A percentile compares a stretch with the other conserved stretches of the same genome.
These are phyloP conservation scores for Cephalopachus bancanus DNA, from an alignment of 2,797 vertebrate species.

Conservation along the genomic window DNA sequence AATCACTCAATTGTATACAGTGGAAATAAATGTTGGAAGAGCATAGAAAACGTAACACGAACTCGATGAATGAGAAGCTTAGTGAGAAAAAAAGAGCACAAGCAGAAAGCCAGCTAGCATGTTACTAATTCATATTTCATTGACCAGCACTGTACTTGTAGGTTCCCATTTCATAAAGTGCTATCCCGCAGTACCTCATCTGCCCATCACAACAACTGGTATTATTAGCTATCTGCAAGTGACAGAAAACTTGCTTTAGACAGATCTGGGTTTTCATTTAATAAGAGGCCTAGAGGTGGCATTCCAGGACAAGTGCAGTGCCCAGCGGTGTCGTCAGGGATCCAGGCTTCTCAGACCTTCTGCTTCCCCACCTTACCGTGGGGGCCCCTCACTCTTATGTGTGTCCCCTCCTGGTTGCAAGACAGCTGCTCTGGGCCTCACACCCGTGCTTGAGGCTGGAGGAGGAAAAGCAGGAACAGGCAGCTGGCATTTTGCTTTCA, in stretches of 20 bases:
- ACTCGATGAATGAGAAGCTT: background rate
- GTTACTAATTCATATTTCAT: background rate
- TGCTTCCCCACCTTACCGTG: background rate
- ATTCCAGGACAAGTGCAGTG: background rate
- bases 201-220: background rate
- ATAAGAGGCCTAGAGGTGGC: background rate
- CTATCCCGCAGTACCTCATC: background rate
- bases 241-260: background rate
- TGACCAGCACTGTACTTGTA: background rate
- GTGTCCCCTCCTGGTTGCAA: no score
- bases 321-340: background rate
- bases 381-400: background rate
- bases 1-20: background rate
- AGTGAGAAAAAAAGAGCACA: background rate
- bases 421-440: background rate
- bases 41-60: background rate
- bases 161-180: background rate
- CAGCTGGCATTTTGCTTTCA: background rate
- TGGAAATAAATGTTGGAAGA: background rate
- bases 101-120: background rate
- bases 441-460: background rate
- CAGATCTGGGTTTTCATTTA: background rate
- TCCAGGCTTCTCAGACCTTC: background rate
- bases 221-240: background rate
- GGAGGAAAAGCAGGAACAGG: background rate